A percentile compares a stretch with the other conserved stretches of the same genome.
phyloP scores from a whole-genome alignment of 92 coral and sea anemone species.

The Actinostola sp. region DNA sequence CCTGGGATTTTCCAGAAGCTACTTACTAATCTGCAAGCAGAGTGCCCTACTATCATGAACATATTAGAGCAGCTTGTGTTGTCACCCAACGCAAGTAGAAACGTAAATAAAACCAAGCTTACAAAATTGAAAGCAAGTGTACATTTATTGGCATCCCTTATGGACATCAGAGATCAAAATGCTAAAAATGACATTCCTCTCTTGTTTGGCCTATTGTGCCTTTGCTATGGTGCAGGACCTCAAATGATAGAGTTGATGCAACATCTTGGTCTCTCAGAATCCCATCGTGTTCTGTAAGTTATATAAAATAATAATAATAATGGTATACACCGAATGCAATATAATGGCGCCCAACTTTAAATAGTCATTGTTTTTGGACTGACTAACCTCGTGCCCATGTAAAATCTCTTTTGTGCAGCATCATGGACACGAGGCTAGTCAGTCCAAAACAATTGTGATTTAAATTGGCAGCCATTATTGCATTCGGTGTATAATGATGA shows the following conservation, averaged over 20 bases:
- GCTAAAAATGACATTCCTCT: conserved; percentile 42
- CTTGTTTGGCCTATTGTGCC: conserved; percentile 42
- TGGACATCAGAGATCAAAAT: conserved; percentile 46
- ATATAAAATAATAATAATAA: background rate
- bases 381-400: too few species aligned
- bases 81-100: conserved; percentile 27
- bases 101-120: conserved; percentile 14
- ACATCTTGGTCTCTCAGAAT: conserved; percentile 31
- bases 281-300: conserved; percentile 34
- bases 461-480: too few species aligned
- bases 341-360: background rate
- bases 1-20: conserved; percentile 28
- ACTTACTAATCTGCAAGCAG: conserved; percentile 10
- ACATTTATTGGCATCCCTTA: conserved; percentile 33
- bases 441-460: too few species aligned
- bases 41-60: conserved; percentile 53
- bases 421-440: too few species aligned
- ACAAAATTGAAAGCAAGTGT: conserved; percentile 40
- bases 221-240: conserved; percentile 47
- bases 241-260: conserved; percentile 24
- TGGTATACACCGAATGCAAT: background rate
- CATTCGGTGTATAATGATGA: too few species aligned
- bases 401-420: too few species aligned
- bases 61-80: conserved; percentile 51
- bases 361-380: background rate